Base-by-base conservation (phyloP, 1,140 invertebrate species). In the Heterodera carotae region DNA sequence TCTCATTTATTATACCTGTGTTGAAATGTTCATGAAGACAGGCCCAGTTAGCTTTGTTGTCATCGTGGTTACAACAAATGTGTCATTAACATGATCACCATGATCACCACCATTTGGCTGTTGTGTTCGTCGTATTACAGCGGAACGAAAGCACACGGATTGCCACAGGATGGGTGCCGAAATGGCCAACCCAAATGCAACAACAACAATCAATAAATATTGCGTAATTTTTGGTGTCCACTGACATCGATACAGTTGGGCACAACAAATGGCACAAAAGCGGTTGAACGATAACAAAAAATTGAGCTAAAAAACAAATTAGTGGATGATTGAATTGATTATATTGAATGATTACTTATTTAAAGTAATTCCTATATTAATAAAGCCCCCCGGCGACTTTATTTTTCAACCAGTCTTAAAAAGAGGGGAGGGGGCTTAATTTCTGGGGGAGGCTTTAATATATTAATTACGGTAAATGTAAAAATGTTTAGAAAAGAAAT, bases 111-210 rank as follows among this genome's bases (percentile, higher is more conserved):
- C 39, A 43, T 43, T 43, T 43, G 6, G 39, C n/a, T 43, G 39
- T 12, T 43, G 39, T 43, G 6, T 12, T 43, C 12, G 39, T 18
- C 34, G 36, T 22, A 62, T 18, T 56, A 22, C 33, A 43, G 48
- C 22, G 22, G 56, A 62, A n/a, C 72, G 59, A 62, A 74, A 74
- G 64, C 72, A 74, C 59, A 74, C 72, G 15, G 72, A 36, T 31
- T 62, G 36, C 64, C 64, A 64, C 2, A 74, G 64, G 34, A 74
- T 74, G 66, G 72, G 72, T 43, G 64, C 33, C 12, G 36, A n/a
- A 18, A 62, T 56, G 31, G 3, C 27, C 29, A 74, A 27, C 6
- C 53, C 36, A 25, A 56, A 6, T 2, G 39, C 22, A 34, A 29
- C 1, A 29, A 74, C 39, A 29, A 34, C 25, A 15, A 33, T 27